These are phyloP conservation scores for Sebastes fasciatus DNA, from an alignment of 2,113 vertebrate genomes.

Conservation along the genomic window DNA sequence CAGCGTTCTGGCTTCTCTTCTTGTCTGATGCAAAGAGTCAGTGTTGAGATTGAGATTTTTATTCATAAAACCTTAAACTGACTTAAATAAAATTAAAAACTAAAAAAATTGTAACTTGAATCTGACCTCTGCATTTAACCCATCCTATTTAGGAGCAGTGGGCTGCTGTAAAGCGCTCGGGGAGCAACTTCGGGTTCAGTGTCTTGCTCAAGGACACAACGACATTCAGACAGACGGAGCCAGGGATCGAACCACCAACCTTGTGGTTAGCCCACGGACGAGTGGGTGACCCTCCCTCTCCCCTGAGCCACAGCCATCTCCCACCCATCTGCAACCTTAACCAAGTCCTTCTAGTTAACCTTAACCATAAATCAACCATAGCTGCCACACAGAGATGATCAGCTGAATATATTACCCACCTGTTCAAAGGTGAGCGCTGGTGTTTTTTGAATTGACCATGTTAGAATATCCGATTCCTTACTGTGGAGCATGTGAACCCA, in stretches of 20 bases:
- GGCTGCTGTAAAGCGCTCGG: neutral
- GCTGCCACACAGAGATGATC: too few relatives aligned
- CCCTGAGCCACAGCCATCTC: too few relatives aligned
- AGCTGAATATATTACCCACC: neutral
- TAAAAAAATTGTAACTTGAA: too few relatives aligned
- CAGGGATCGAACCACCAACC: neutral
- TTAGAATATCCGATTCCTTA: neutral
- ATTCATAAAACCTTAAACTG: neutral
- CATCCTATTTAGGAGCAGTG: neutral
- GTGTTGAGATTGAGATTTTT: neutral
- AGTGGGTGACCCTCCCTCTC: too few relatives aligned
- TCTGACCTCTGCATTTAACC: neutral
- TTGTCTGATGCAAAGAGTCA: neutral
- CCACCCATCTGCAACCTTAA: too few relatives aligned
- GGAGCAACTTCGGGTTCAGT: neutral
- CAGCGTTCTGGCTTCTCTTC: neutral
- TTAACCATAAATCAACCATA: too few relatives aligned
- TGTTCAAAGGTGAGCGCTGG: neutral
- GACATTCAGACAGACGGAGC: neutral
- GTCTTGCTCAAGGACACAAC: neutral
- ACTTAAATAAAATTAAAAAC: too few relatives aligned
- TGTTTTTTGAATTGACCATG: neutral
- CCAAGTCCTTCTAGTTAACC: too few relatives aligned
- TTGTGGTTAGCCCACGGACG: neutral
- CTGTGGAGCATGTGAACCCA: neutral